Percentiles rank a stretch among this genome's conserved stretches.
Conservation (phyloP, 2,113 vertebrate genomes). For the Chamaetylas fuelleborni region DNA sequence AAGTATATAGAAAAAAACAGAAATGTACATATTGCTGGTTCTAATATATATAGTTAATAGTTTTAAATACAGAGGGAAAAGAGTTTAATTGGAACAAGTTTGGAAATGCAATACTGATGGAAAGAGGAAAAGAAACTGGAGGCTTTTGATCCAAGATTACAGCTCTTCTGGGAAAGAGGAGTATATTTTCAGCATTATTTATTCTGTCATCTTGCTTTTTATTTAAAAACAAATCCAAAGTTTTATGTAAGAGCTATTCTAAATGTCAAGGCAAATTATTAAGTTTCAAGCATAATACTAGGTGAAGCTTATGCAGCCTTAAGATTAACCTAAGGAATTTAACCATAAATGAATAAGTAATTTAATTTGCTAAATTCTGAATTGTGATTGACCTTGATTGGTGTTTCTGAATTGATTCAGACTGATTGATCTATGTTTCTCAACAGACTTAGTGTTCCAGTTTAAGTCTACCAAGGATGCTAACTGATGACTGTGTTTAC, state of each 20-base stretch:
- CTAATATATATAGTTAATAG: background rate
- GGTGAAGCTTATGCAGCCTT: conserved; percentile 15
- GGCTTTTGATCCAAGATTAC: background rate
- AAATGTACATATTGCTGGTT: background rate
- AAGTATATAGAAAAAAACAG: background rate
- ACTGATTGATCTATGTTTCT: background rate
- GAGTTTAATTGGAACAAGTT: background rate
- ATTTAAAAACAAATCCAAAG: background rate
- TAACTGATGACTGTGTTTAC: background rate
- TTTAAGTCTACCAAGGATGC: background rate
- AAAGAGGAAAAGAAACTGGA: background rate
- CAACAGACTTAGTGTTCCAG: background rate
- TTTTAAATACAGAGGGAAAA: background rate
- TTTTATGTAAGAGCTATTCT: conserved; percentile 15
- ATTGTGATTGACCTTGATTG: conserved; percentile 9
- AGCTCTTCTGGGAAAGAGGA: background rate
- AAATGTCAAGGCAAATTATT: conserved; percentile 8
- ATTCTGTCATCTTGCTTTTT: background rate
- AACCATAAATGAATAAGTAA: conserved; percentile 2
- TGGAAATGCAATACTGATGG: background rate
- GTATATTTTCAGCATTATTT: background rate
- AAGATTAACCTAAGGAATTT: background rate
- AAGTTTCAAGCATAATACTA: background rate
- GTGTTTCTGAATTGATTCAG: background rate
- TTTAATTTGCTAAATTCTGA: background rate